Evolutionary conservation across 2,113 vertebrate genomes (phyloP).

Genomic region (Colius striatus): DNA sequence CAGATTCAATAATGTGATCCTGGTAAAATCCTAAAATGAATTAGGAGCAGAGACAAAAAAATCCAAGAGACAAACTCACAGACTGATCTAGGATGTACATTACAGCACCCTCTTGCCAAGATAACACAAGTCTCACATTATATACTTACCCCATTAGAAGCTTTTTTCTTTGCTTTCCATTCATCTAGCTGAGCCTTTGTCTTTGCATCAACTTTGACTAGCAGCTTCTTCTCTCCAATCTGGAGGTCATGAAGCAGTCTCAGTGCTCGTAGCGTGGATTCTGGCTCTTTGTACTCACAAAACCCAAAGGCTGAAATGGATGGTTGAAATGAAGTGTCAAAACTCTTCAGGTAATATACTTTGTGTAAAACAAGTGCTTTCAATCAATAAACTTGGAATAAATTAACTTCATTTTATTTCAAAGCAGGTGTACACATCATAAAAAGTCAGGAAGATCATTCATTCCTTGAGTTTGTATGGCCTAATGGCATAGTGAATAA

Average conservation of each 20-base stretch:
- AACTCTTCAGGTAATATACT: not conserved
- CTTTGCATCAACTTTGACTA: constrained; percentile 98
- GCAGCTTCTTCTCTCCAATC: constrained; percentile 96
- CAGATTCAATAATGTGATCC: not conserved
- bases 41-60: not conserved
- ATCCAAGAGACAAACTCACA: not conserved
- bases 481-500: not conserved
- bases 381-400: not conserved
- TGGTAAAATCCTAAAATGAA: not conserved
- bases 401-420: not conserved
- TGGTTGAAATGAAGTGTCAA: not conserved
- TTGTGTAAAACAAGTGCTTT: not conserved
- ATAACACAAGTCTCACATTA: not conserved
- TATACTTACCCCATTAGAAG: constrained; percentile 89
- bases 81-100: accelerated
- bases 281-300: constrained; percentile 98
- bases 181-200: constrained; percentile 98
- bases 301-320: constrained; percentile 91
- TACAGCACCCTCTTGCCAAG: not conserved
- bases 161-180: constrained; percentile 97
- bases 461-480: not conserved
- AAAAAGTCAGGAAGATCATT: not conserved
- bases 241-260: constrained; percentile 94
- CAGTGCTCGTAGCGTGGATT: constrained; percentile 93
- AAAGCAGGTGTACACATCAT: not conserved